A percentile compares a stretch with the other conserved stretches of the same genome.
Conservation (phyloP, 2,888 invertebrate genomes). For the Eumacrocentrus americanus region DNA sequence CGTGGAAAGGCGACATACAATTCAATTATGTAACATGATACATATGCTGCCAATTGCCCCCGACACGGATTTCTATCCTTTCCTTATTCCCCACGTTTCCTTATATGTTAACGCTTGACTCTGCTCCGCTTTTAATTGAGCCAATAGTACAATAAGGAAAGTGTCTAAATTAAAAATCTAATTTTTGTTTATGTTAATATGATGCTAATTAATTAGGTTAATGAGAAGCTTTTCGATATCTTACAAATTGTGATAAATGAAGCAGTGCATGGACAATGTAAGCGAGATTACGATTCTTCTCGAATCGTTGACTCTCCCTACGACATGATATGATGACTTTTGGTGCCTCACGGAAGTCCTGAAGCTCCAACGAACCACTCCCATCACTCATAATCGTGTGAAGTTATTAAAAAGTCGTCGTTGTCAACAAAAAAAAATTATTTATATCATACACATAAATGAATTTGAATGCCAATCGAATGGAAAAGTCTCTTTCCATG, state of each 20-base stretch:
- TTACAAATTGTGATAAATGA: constrained; percentile 51
- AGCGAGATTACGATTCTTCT: constrained; percentile 46
- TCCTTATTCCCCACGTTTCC: constrained; percentile 2
- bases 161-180: too few relatives aligned
- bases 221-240: too few relatives aligned
- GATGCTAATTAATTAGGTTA: too few relatives aligned
- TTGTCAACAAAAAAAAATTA: neutral
- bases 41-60: constrained; percentile 7
- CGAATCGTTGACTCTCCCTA: constrained; percentile 38
- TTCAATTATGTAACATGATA: constrained; percentile 37
- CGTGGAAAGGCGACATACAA: constrained; percentile 26
- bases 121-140: neutral
- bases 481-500: too few relatives aligned
- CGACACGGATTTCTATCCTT: constrained; percentile 25
- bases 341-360: constrained; percentile 46
- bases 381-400: neutral
- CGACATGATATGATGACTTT: constrained; percentile 48
- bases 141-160: too few relatives aligned
- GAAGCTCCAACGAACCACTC: constrained; percentile 33
- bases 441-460: neutral
- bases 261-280: constrained; percentile 50
- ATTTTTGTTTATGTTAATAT: too few relatives aligned
- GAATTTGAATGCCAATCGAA: neutral
- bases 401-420: neutral
- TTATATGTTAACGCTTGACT: neutral